Percentiles rank a stretch among this genome's conserved stretches.
These are phyloP conservation scores for Galemys pyrenaicus DNA, from an alignment of 2,113 vertebrate genomes.

Conservation along the genomic window DNA sequence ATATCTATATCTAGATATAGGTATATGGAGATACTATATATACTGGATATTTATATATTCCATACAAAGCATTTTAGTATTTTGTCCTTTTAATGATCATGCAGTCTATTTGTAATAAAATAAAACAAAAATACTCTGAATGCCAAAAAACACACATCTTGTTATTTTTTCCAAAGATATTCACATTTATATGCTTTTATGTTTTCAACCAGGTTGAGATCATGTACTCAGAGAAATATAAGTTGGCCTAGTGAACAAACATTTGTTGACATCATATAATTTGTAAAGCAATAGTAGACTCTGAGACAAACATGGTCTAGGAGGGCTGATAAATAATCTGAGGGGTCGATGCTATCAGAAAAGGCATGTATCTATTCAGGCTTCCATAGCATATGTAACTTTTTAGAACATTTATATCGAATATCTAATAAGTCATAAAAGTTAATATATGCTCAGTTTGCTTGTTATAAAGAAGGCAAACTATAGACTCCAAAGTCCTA, in stretches of 20 bases:
- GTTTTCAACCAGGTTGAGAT: neutral
- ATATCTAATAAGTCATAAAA: neutral
- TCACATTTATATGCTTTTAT: neutral
- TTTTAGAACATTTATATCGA: neutral
- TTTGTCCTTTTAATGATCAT: neutral
- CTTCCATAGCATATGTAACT: neutral
- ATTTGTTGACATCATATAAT: neutral
- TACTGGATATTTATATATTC: neutral
- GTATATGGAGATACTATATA: too few species aligned
- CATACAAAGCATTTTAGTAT: neutral
- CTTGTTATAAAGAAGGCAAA: neutral
- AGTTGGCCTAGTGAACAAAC: neutral
- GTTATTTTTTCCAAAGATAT: conserved; percentile 14
- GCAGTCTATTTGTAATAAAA: neutral
- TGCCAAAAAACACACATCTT: neutral
- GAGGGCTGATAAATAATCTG: neutral
- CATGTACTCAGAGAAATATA: neutral
- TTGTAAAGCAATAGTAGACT: conserved; percentile 3
- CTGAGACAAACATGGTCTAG: neutral
- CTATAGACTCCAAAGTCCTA: neutral
- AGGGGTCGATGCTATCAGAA: too few species aligned
- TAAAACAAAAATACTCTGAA: neutral
- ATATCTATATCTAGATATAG: too few species aligned
- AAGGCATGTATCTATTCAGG: neutral
- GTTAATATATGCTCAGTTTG: neutral